A percentile compares a stretch with the other conserved stretches of the same genome.
Conservation (phyloP, 2,888 invertebrate genomes). For the Melieria picta region DNA sequence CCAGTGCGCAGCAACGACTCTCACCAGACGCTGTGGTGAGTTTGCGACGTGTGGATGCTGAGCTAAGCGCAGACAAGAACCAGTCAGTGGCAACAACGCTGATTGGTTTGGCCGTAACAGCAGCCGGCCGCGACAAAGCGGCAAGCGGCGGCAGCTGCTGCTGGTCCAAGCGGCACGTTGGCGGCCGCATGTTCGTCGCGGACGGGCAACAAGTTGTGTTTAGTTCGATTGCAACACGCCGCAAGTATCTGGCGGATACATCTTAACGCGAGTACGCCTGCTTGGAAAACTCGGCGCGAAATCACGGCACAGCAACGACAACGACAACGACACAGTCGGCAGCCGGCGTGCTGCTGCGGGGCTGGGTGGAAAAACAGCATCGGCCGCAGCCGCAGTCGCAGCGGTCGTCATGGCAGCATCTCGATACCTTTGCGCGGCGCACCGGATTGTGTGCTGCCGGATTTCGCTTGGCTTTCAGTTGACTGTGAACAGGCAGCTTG, state of each 20-base stretch:
- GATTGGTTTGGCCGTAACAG: slow-evolving; percentile 16
- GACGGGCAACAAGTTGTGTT: slow-evolving; percentile 29
- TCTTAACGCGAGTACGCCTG: slow-evolving; percentile 27
- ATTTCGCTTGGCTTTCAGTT: slow-evolving; percentile 52
- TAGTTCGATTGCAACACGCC: slow-evolving; percentile 35
- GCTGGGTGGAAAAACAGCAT: slow-evolving; percentile 1
- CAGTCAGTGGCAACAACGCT: slow-evolving; percentile 22
- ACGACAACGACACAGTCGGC: not conserved
- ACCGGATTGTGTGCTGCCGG: not conserved
- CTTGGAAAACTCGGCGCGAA: slow-evolving; percentile 37
- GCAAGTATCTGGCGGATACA: not conserved
- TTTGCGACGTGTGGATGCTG: too few relatives aligned
- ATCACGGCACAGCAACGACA: not conserved
- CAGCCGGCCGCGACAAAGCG: slow-evolving; percentile 13
- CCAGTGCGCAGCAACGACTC: too few relatives aligned
- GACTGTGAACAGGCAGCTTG: slow-evolving; percentile 64
- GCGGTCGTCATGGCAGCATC: slow-evolving; percentile 27
- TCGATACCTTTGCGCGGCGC: slow-evolving; percentile 25
- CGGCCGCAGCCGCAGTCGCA: slow-evolving; percentile 25
- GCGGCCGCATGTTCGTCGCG: slow-evolving; percentile 4
- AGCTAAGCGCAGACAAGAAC: slow-evolving; percentile 36
- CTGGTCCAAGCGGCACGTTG: not conserved
- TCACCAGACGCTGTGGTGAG: too few relatives aligned
- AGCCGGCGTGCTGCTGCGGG: not conserved
- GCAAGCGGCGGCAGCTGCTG: slow-evolving; percentile 7